Percentiles rank a stretch among this genome's conserved stretches.
Evolutionary conservation across 2,797 vertebrate genomes (phyloP).

Genomic region (Capromys pilorides): DNA sequence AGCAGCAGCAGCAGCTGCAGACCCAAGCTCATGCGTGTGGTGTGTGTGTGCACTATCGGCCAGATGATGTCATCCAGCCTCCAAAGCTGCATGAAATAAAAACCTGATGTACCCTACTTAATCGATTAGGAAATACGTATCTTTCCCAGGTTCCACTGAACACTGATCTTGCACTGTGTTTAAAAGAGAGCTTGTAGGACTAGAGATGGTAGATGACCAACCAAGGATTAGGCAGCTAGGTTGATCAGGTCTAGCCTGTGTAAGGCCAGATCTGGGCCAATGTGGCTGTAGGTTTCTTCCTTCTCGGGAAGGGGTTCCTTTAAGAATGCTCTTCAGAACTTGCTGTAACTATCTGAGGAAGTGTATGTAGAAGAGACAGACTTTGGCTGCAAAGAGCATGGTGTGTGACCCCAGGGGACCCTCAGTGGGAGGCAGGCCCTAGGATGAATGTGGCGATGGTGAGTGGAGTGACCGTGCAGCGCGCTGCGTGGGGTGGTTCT

Average conservation of each 20-base stretch:
- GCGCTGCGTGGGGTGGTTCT: not conserved
- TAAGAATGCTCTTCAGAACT: not conserved
- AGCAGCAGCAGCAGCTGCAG: not conserved
- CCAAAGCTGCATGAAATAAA: conserved; percentile 50
- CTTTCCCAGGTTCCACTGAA: not conserved
- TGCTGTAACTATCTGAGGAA: not conserved
- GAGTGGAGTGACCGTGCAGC: not conserved
- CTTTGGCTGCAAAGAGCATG: not conserved
- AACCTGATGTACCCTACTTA: conserved; percentile 29
- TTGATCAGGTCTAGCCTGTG: not conserved
- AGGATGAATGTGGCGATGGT: not conserved
- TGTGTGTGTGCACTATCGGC: not conserved
- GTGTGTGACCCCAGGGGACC: not conserved
- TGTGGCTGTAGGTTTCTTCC: not conserved
- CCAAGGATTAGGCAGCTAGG: not conserved
- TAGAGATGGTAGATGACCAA: not conserved
- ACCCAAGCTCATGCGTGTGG: not conserved
- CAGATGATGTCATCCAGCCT: conserved; percentile 46
- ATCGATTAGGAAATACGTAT: not conserved
- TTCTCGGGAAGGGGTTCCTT: not conserved
- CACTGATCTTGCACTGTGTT: not conserved
- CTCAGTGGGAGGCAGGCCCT: not conserved
- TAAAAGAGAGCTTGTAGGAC: not conserved
- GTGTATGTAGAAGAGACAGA: not conserved
- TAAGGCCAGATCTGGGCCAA: conserved; percentile 27